Evolutionary conservation across 64 coral and sea anemone genomes (phyloP).

Genomic region (Stylophora pistillata): DNA sequence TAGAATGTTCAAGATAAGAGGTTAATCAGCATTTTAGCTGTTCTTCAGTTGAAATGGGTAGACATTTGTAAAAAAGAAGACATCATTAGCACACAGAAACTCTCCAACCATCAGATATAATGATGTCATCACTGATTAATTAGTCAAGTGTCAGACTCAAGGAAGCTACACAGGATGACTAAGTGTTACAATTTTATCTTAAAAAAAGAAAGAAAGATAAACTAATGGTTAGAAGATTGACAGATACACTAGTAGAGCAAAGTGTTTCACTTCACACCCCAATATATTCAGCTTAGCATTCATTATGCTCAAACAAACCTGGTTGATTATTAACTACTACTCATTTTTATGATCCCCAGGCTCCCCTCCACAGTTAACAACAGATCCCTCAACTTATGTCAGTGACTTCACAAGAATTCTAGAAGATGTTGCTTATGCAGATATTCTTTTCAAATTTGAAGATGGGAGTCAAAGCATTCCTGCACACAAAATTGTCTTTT

Average conservation of each 20-base stretch:
- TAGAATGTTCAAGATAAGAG: too few relatives aligned
- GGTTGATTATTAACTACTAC: background rate
- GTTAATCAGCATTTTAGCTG: too few relatives aligned
- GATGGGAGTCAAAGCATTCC: constrained; percentile 8
- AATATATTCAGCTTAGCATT: background rate
- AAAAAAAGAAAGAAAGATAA: too few relatives aligned
- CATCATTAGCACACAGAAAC: too few relatives aligned
- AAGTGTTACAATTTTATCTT: too few relatives aligned
- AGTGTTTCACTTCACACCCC: too few relatives aligned
- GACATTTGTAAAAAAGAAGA: background rate
- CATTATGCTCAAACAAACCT: background rate
- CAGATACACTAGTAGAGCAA: too few relatives aligned
- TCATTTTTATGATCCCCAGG: background rate
- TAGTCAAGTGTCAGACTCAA: too few relatives aligned
- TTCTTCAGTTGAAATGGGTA: too few relatives aligned
- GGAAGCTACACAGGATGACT: too few relatives aligned
- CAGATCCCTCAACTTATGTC: background rate
- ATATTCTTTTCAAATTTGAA: constrained; percentile 32
- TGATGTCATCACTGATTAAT: background rate
- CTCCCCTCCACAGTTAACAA: constrained; percentile 15
- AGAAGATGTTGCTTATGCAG: background rate
- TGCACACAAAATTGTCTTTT: constrained; percentile 8
- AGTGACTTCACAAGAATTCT: constrained; percentile 15
- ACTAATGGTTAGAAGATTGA: too few relatives aligned
- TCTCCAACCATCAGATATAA: background rate